Evolutionary conservation across 1,140 invertebrate genomes (phyloP).

Genomic region (Chionoecetes opilio): DNA sequence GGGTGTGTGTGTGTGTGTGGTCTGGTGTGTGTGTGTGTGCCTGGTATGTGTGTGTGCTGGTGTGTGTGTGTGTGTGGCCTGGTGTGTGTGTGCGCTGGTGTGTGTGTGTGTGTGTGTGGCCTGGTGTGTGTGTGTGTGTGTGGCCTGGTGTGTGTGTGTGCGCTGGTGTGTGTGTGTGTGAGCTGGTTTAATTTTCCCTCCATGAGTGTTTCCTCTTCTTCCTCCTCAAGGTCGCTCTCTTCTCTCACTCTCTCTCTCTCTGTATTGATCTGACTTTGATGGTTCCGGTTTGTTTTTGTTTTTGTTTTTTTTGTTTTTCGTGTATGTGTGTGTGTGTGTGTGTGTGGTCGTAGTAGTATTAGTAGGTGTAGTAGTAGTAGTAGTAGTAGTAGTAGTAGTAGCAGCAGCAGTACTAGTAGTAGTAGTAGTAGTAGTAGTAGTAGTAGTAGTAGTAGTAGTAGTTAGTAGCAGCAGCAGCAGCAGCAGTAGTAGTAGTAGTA

Average conservation of each 20-base stretch:
- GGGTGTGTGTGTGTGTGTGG: too few relatives aligned
- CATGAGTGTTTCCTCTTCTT: neutral
- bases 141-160: constrained; percentile 56
- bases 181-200: neutral
- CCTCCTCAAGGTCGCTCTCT: constrained; percentile 17
- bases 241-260: constrained; percentile 47
- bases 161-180: constrained; percentile 46
- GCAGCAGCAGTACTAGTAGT: constrained; percentile 10
- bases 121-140: constrained; percentile 54
- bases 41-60: too few relatives aligned
- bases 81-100: constrained; percentile 46
- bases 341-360: neutral
- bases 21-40: constrained; percentile 52
- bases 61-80: constrained; percentile 61
- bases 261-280: constrained; percentile 36
- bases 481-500: neutral
- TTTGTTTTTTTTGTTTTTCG: neutral
- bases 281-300: constrained; percentile 8
- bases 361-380: neutral
- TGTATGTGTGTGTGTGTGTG: neutral
- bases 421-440: neutral
- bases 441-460: constrained; percentile 30
- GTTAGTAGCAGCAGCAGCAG: neutral
- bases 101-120: constrained; percentile 50
- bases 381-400: neutral